These are phyloP conservation scores for Palloptera scutellata DNA, from an alignment of 2,888 invertebrate genomes.

Conservation along the genomic window DNA sequence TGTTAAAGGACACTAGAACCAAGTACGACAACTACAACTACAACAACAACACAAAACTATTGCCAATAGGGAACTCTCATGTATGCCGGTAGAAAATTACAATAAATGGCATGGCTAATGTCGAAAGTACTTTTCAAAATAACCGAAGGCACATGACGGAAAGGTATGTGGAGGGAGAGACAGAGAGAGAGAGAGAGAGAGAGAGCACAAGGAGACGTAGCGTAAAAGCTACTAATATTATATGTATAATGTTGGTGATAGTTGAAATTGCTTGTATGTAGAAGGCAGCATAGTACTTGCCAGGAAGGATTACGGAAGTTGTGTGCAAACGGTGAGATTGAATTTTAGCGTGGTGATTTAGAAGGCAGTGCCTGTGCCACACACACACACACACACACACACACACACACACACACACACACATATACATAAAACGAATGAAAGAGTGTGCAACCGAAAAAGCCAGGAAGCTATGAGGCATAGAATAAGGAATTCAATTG, in stretches of 20 bases:
- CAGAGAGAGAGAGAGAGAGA: not conserved
- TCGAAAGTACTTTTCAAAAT: slow-evolving; percentile 22
- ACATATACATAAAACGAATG: not conserved
- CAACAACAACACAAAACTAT: slow-evolving; percentile 5
- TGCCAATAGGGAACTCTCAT: not conserved
- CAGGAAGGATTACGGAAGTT: not conserved
- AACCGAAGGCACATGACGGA: not conserved
- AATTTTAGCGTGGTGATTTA: slow-evolving; percentile 28
- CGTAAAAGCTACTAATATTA: not conserved
- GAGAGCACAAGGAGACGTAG: not conserved
- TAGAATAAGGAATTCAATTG: slow-evolving; percentile 34
- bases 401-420: slow-evolving; percentile 3
- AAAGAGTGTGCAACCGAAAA: not conserved
- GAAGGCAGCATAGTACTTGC: slow-evolving; percentile 8
- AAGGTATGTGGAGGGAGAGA: not conserved
- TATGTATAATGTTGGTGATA: not conserved
- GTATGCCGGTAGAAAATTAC: slow-evolving; percentile 27
- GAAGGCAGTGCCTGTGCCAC: not conserved
- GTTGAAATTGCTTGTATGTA: slow-evolving; percentile 2
- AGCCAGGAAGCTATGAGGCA: slow-evolving; percentile 7
- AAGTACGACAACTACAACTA: slow-evolving; percentile 13
- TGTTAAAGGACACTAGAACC: slow-evolving; percentile 8
- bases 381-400: not conserved
- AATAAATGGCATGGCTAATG: slow-evolving; percentile 33
- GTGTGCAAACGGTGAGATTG: slow-evolving; percentile 30